phyloP scores from a whole-genome alignment of 1,140 invertebrate species.

The Meloidogyne chitwoodi region DNA sequence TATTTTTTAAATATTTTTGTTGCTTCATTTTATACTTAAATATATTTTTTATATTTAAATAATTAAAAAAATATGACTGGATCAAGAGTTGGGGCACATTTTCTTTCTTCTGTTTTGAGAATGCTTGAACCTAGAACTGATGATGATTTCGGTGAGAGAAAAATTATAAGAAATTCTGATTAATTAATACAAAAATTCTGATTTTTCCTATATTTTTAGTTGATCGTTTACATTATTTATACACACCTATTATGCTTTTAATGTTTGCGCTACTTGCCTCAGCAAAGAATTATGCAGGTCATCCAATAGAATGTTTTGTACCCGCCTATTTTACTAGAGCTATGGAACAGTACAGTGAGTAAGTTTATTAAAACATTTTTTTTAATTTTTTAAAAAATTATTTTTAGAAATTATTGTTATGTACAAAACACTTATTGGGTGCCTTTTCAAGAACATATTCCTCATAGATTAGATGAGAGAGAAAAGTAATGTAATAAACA shows the following conservation, averaged over 20 bases:
- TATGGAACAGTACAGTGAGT: conserved; percentile 62
- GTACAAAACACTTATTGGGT: conserved; percentile 62
- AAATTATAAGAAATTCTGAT: no score
- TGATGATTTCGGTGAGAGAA: conserved; percentile 60
- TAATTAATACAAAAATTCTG: neutral
- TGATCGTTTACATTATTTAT: conserved; percentile 64
- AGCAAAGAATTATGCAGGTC: conserved; percentile 64
- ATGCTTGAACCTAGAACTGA: conserved; percentile 61
- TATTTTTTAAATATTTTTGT: neutral
- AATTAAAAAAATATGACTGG: conserved; percentile 47
- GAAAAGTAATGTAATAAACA: conserved; percentile 31
- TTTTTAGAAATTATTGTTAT: conserved; percentile 40
- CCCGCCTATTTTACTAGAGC: conserved; percentile 63
- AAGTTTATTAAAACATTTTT: conserved; percentile 15
- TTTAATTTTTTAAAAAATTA: conserved; percentile 9
- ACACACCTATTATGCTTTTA: conserved; percentile 64
- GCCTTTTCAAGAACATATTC: conserved; percentile 59
- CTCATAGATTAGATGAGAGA: conserved; percentile 55
- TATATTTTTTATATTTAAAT: no score
- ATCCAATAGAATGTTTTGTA: conserved; percentile 63
- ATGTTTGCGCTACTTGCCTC: conserved; percentile 65
- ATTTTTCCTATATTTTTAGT: conserved; percentile 31
- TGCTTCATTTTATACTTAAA: neutral
- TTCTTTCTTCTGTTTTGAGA: conserved; percentile 54
- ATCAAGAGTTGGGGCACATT: conserved; percentile 55